These are phyloP conservation scores for Balanococcus diminutus DNA, from an alignment of 2,888 invertebrate genomes.

Conservation along the genomic window DNA sequence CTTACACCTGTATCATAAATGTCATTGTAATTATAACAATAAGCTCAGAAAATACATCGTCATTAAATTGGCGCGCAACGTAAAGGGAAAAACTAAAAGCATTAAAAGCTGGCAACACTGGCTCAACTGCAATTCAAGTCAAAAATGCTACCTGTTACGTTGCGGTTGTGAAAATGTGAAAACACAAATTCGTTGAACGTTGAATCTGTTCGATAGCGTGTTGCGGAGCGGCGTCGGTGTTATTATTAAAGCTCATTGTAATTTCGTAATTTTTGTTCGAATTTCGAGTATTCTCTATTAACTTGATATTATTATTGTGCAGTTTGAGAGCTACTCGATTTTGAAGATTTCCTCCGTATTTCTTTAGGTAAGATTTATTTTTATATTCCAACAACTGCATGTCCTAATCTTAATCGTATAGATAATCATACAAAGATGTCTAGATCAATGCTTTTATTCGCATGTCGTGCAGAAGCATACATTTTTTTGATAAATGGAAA, in stretches of 20 bases:
- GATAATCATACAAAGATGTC: no score
- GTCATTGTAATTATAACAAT: not conserved
- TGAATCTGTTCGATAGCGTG: not conserved
- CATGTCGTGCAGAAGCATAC: no score
- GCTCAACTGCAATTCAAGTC: not conserved
- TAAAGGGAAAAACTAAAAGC: not conserved
- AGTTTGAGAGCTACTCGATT: no score
- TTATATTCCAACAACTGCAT: no score
- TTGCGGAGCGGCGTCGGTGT: not conserved
- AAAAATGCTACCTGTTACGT: constrained; percentile 40
- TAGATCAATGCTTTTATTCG: no score
- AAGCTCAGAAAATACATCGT: not conserved
- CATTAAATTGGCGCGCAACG: not conserved
- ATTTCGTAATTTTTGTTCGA: not conserved
- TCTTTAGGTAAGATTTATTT: no score
- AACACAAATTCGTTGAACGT: not conserved
- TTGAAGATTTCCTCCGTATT: no score
- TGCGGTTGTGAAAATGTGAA: not conserved
- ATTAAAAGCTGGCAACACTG: constrained; percentile 12
- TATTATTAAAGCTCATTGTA: not conserved
- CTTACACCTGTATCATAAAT: not conserved
- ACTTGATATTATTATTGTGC: no score
- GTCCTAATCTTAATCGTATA: no score
- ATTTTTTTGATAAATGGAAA: no score
- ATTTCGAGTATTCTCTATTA: not conserved